These are phyloP conservation scores for Helicoverpa assulta DNA, from an alignment of 2,888 invertebrate species.

Conservation along the genomic window DNA sequence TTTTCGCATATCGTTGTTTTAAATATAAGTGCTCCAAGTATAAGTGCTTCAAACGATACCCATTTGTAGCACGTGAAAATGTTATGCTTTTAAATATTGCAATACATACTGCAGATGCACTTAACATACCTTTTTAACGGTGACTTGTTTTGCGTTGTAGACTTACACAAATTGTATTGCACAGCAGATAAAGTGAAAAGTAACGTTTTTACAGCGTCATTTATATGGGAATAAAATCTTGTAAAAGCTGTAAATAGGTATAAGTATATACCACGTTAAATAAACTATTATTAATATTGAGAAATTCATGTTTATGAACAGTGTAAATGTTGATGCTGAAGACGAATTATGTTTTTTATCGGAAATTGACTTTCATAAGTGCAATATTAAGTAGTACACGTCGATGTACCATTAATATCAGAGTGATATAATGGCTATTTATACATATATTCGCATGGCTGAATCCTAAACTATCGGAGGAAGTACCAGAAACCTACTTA, in stretches of 20 bases:
- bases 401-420: no score
- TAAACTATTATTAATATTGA: conserved; percentile 7
- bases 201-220: conserved; percentile 22
- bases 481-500: conserved; percentile 55
- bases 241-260: conserved; percentile 11
- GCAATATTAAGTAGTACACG: not conserved
- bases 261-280: not conserved
- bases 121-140: conserved; percentile 9
- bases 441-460: no score
- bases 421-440: not conserved
- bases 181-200: conserved; percentile 7
- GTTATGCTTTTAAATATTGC: conserved; percentile 1
- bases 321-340: not conserved
- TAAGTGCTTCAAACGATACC: not conserved
- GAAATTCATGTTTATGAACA: not conserved
- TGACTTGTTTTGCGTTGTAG: conserved; percentile 7
- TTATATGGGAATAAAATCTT: conserved; percentile 24
- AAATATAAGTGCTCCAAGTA: not conserved
- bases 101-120: not conserved
- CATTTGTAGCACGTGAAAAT: not conserved
- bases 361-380: not conserved
- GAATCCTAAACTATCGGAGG: conserved; percentile 31
- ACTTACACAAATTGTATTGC: conserved; percentile 31
- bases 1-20: not conserved
- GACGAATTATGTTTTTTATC: conserved; percentile 5